Conservation (phyloP, 2,797 vertebrate species). For the Amazonetta brasiliensis region DNA sequence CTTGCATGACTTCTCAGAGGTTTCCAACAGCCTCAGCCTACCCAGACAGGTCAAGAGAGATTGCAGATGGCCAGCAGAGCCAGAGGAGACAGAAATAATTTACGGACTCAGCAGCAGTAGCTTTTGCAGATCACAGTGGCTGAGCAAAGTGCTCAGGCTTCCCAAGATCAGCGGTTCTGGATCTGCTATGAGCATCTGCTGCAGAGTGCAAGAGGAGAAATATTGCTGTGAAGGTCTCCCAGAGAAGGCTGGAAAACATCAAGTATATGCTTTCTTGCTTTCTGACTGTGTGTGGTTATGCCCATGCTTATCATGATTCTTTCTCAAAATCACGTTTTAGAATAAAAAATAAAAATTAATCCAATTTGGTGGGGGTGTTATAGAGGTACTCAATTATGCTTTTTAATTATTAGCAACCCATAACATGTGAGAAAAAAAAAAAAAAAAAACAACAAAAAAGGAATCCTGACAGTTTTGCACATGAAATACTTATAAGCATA, state of each 20-base stretch:
- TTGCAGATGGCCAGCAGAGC: background rate
- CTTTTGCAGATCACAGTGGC: background rate
- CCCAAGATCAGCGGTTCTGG: background rate
- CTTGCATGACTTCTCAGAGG: background rate
- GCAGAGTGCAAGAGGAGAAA: background rate
- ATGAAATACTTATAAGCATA: background rate
- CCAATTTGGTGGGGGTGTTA: accelerated
- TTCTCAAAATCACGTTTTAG: background rate
- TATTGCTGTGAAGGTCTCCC: background rate
- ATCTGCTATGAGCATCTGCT: background rate
- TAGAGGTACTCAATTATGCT: background rate
- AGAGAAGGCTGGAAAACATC: background rate
- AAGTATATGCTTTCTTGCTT: background rate
- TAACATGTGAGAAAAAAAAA: background rate
- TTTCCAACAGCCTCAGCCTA: constrained; percentile 4
- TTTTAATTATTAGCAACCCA: background rate
- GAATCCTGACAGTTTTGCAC: background rate
- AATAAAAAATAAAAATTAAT: background rate
- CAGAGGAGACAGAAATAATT: constrained; percentile 14
- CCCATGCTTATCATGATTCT: background rate
- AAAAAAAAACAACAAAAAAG: background rate
- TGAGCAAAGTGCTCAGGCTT: constrained; percentile 2
- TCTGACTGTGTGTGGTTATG: background rate
- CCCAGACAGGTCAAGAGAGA: background rate
- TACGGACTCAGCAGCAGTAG: constrained; percentile 4